Evolutionary conservation across 2,113 vertebrate species (phyloP), one percentile per base, ranked within the genome.

Genomic region (Lates calcarifer): DNA sequence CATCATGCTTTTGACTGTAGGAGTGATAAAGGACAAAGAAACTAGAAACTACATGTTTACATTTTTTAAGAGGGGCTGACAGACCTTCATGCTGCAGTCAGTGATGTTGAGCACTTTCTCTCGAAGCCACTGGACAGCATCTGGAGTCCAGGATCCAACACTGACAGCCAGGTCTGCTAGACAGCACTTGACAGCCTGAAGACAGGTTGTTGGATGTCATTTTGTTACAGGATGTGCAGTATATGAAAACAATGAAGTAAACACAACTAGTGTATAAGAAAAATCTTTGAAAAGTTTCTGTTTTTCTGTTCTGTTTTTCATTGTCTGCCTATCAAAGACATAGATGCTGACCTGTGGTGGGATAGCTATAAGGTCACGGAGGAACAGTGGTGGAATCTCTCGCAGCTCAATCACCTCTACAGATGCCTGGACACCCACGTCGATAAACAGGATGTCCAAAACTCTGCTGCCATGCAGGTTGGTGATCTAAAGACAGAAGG

Each of bases 101-200:
- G 94, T 94, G 92, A 95, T 96, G 87, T 96, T 96, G 68, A 97
- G 90, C 64, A 97, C 96, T 71, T 96, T 94, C 80, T 98, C 97
- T 94, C 97, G 95, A 45, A 99, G 94, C 96, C 97, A 97, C 79
- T 98, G 96, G 31, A 99, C 97, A 71, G 97, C 96, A 84, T 99
- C 97, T 49, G 97, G 96, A 56, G 96, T 98, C 98, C 98, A 99
- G 90, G 97, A 97, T 73, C 97, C 96, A 72, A 96, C 93, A 20
- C 95, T 96, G 33, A 96, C 95, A 4, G 96, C 95, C 75, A 99
- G 87, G 87, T 98, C 97, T 14, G 97, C 96, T 41, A 99, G 94
- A 83, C 96, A 97, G 92, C 98, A 99, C 87, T 96, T 98, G 53
- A 96, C 90, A 70, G 95, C 97, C 98, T 99, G 82, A 75, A 90